Evolutionary conservation across 1,140 invertebrate species (phyloP).

Genomic region (Coelopa frigida): DNA sequence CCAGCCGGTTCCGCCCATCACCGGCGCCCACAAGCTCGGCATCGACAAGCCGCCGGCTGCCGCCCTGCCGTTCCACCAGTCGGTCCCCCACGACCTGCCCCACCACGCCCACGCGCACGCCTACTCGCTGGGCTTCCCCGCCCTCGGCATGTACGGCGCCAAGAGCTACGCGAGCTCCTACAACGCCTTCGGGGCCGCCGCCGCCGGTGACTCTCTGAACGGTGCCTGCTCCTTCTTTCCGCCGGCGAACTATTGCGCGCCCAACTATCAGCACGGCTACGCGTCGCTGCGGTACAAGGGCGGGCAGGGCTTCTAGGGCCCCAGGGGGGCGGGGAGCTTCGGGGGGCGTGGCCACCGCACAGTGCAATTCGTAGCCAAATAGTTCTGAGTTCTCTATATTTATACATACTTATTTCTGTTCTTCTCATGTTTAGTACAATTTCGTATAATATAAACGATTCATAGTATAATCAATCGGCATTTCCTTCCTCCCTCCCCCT

Average conservation of each 20-base stretch:
- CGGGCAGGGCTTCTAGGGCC: conserved; percentile 13
- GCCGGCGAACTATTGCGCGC: conserved; percentile 34
- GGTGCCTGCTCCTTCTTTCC: conserved; percentile 26
- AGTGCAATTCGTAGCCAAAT: too few species aligned
- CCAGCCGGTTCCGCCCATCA: conserved; percentile 34
- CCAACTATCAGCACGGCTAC: conserved; percentile 13
- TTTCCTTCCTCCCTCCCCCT: too few species aligned
- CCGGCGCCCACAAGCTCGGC: conserved; percentile 31
- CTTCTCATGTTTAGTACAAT: too few species aligned
- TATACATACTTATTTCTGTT: too few species aligned
- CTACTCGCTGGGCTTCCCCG: conserved; percentile 35
- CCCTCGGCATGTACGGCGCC: conserved; percentile 34
- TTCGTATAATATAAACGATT: too few species aligned
- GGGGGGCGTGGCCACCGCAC: too few species aligned
- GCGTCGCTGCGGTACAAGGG: conserved; percentile 13
- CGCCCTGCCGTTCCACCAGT: conserved; percentile 15
- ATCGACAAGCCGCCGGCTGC: conserved; percentile 20
- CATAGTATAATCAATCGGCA: too few species aligned
- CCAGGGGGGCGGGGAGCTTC: not conserved
- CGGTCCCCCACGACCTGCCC: conserved; percentile 13
- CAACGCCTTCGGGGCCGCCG: conserved; percentile 22
- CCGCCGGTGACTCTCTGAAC: conserved; percentile 2
- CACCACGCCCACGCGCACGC: conserved; percentile 8
- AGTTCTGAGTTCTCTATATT: too few species aligned
- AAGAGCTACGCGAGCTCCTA: conserved; percentile 38